phyloP scores from a whole-genome alignment of 2,113 vertebrate genomes.

The Eulacestoma nigropectus region DNA sequence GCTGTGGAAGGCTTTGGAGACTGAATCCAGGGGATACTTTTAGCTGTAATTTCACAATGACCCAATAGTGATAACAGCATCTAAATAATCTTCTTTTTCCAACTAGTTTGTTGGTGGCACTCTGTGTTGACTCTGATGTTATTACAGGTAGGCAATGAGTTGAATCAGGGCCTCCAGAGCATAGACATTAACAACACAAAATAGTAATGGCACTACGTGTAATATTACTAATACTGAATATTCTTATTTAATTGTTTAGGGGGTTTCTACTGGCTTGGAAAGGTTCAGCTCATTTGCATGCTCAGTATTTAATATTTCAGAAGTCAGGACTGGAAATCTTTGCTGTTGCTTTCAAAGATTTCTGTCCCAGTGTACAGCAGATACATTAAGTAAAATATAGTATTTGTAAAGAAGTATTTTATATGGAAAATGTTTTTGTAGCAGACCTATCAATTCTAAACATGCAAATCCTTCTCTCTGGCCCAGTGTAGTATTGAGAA shows the following conservation, averaged over 20 bases:
- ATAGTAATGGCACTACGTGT: background rate
- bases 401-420: background rate
- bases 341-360: background rate
- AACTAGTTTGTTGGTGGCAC: background rate
- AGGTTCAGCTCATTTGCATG: background rate
- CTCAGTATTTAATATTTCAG: background rate
- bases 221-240: background rate
- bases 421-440: background rate
- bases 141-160: background rate
- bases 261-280: background rate
- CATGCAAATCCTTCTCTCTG: background rate
- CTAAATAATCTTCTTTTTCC: background rate
- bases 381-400: background rate
- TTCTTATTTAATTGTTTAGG: background rate
- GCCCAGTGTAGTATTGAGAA: background rate
- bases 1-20: background rate
- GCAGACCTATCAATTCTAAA: background rate
- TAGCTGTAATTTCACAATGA: background rate
- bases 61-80: background rate
- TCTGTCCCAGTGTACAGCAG: background rate
- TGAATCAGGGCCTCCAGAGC: background rate
- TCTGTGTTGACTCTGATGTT: background rate
- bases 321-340: background rate
- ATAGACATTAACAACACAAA: background rate
- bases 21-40: background rate